Evolutionary conservation across 2,888 invertebrate species (phyloP), one percentile per base, ranked within the genome.

Genomic region (Cheiracanthium punctorium): DNA sequence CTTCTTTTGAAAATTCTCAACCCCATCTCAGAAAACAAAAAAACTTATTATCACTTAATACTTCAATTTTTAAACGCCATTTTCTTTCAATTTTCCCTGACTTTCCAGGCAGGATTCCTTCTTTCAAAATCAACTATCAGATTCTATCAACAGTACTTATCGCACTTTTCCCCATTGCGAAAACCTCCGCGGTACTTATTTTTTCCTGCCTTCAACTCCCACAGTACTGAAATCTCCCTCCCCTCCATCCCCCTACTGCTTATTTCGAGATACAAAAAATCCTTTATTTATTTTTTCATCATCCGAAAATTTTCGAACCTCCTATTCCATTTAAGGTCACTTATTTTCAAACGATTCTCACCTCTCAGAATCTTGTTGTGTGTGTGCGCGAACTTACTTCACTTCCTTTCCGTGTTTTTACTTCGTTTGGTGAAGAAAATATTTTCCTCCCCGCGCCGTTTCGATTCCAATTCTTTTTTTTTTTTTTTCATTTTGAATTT

Each of bases 321-420:
- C 58, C 58, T 58, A 58, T 58, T 58, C 58, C 58, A 58, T 58
- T 58, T 58, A 58, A 58, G 58, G 58, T 58, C 58, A 58, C 58
- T 58, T 58, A 58, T 58, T 48, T 48, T 58, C 58, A 17, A 58
- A 24, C 58, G 58, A 58, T 58, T 58, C 24, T 58, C 58, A 58
- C 58, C 58, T 58, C 58, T 1, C 24, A 12, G 24, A 58, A 58
- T 58, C 58, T 58, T 17, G 20, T 58, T 58, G n/a, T 10, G 24
- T 24, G 58, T n/a, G 10, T 48, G 48, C 14, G 48, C 12, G 58
- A 58, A 58, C 24, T 58, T 58, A 58, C 58, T 58, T 58, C 58
- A 58, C 58, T 58, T 58, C 58, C 58, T 48, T 48, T 48, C n/a
- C 48, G 17, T 48, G 48, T 48, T 48, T 37, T 48, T 48, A 48